Percentiles rank a stretch among this genome's conserved stretches.
phyloP scores from a whole-genome alignment of 2,113 vertebrate species.

The Orthochromis indermauri region DNA sequence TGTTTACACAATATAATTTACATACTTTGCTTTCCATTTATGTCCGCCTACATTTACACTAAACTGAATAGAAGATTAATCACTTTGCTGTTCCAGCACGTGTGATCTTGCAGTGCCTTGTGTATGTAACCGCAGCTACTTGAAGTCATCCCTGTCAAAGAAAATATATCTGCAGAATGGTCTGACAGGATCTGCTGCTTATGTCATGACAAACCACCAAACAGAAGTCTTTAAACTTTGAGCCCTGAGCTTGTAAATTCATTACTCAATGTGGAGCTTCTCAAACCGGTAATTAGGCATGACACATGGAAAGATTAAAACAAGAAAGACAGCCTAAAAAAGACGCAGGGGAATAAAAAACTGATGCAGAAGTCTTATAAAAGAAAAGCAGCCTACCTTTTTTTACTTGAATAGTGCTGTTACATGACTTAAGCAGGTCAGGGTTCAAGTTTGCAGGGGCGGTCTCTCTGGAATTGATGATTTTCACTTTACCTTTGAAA shows the following conservation, averaged over 20 bases:
- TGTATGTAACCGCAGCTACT: background rate
- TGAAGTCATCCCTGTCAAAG: background rate
- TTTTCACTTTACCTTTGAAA: conserved; percentile 71
- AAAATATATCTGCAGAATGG: background rate
- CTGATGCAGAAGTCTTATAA: background rate
- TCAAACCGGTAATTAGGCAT: background rate
- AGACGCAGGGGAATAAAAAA: background rate
- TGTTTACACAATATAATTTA: background rate
- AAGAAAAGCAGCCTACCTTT: conserved; percentile 11
- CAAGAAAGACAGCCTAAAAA: background rate
- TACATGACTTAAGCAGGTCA: conserved; percentile 59
- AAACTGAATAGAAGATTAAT: background rate
- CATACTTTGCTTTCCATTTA: background rate
- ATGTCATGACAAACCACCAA: background rate
- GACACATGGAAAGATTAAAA: background rate
- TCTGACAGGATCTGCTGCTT: background rate
- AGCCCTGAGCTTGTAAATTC: background rate
- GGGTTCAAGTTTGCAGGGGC: conserved; percentile 44
- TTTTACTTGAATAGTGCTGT: background rate
- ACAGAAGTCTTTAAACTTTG: background rate
- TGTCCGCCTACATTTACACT: background rate
- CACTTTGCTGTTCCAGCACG: background rate
- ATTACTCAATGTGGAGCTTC: background rate
- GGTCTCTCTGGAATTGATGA: conserved; percentile 85
- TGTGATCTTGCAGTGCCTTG: background rate